Base-by-base conservation (phyloP, 2,888 invertebrate species). In the Cryptophagus acutangulus region DNA sequence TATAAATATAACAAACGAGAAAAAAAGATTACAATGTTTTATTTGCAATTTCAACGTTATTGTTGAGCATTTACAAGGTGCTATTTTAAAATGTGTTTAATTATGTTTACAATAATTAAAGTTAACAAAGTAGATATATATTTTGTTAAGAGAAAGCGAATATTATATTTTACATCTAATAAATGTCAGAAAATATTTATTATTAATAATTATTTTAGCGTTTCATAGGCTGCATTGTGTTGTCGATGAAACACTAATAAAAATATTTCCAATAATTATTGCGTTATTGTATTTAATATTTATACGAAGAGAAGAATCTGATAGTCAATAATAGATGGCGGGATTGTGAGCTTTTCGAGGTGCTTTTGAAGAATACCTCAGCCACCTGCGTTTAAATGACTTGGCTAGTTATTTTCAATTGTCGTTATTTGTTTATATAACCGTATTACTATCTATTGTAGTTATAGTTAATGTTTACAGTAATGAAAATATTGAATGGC, bases 111-210 rank as follows among this genome's bases (percentile, higher is more conserved):
- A 26, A 26, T n/a, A 12, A 26, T 26, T 26, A 26, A n/a, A 26
- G 26, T 26, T 26, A 12, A 26, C 26, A 26, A 26, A 6, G 26
- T 26, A 26, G 3, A 26, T n/a, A 20, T 12, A 26, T 26, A 26
- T 26, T 26, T 26, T 12, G n/a, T 26, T 26, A 40, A 28, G 40
- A 36, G 40, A 40, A 36, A 40, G 36, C 35, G 10, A 34, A n/a
- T n/a, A n/a, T n/a, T 9, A 12, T 12, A 28, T 10, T 30, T 15
- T 33, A 30, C 29, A 28, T 31, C 40, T 28, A 36, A 36, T 40
- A 40, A 40, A 40, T 36, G 40, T 40, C 40, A 36, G 36, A 12
- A 40, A 36, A 36, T 40, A 40, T 36, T 40, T 40, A 40, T n/a
- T n/a, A n/a, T 40, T 40, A 36, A 30, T 25, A 20, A 29, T 29